Evolutionary conservation across 35 echinoderm and acorn worm species (phyloP).

Genomic region (Acanthaster planci): DNA sequence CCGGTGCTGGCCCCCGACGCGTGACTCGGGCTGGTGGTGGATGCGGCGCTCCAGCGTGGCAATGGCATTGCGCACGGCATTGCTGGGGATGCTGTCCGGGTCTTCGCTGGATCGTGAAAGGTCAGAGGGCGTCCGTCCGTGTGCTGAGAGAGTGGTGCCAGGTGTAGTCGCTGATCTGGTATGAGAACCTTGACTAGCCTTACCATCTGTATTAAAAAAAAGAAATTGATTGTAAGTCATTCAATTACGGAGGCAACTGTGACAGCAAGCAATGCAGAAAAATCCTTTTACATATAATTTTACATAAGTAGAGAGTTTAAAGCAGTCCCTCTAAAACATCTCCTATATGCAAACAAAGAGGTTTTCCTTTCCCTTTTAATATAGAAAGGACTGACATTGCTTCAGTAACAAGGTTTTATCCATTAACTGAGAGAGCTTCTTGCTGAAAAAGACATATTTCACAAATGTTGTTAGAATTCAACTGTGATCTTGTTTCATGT

Average conservation of each 20-base stretch:
- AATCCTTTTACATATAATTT: no score
- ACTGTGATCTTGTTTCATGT: no score
- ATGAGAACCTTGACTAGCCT: not conserved
- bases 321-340: no score
- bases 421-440: no score
- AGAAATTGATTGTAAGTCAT: not conserved
- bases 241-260: not conserved
- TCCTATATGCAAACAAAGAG: no score
- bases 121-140: conserved; percentile 31
- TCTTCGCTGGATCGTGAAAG: conserved; percentile 47
- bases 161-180: conserved; percentile 31
- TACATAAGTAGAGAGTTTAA: no score
- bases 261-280: no score
- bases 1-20: conserved; percentile 44
- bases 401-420: no score
- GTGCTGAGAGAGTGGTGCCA: conserved; percentile 20
- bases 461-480: no score
- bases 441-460: no score
- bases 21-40: conserved; percentile 12
- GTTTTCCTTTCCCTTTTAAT: no score
- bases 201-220: conserved; percentile 10
- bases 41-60: conserved; percentile 73
- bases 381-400: no score
- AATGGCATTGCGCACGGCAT: conserved; percentile 65
- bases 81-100: conserved; percentile 28